These are phyloP conservation scores for Fulmarus glacialis DNA, from an alignment of 2,113 vertebrate genomes.

Conservation along the genomic window DNA sequence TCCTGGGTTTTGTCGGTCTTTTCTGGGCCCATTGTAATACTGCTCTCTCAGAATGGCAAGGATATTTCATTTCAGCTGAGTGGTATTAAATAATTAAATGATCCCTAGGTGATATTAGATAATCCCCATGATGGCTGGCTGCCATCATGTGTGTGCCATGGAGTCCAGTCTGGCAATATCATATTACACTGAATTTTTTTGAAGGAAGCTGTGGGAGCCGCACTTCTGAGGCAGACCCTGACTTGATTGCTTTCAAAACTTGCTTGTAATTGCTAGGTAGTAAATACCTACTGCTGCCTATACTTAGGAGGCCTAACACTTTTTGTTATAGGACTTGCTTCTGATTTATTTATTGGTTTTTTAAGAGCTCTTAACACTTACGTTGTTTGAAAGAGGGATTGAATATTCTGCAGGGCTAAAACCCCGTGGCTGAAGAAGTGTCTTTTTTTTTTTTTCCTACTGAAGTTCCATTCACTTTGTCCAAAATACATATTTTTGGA, in stretches of 20 bases:
- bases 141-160: background rate
- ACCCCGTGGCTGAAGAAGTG: background rate
- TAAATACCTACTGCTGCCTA: background rate
- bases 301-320: background rate
- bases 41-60: background rate
- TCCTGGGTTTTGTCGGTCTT: background rate
- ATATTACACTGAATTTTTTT: background rate
- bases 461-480: background rate
- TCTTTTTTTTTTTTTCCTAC: background rate
- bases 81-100: slow-evolving; percentile 50
- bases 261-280: background rate
- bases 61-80: slow-evolving; percentile 17
- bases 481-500: background rate
- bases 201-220: background rate
- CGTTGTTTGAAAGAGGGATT: background rate
- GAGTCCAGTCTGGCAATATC: background rate
- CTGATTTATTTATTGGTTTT: background rate
- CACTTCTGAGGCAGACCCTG: background rate
- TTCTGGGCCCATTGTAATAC: background rate
- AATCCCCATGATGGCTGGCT: slow-evolving; percentile 13
- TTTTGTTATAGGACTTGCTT: background rate
- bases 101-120: slow-evolving; percentile 10
- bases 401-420: background rate
- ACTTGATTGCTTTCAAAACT: background rate
- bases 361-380: background rate